Evolutionary conservation across 2,888 invertebrate species (phyloP).

Genomic region (Hyposoter dolosus): DNA sequence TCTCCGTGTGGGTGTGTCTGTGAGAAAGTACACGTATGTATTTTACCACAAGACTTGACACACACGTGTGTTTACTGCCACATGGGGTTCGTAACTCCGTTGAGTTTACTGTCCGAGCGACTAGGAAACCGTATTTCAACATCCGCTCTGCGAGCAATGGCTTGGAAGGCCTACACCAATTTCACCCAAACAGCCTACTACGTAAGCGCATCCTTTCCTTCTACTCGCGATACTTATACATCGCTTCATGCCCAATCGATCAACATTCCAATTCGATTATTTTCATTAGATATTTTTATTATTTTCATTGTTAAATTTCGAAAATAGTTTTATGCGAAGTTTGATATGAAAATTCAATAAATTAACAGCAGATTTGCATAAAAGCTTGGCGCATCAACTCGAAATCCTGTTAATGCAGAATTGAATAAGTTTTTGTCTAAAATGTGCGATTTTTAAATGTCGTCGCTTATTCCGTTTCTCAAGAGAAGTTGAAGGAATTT

Average conservation of each 20-base stretch:
- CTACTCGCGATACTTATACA: conserved; percentile 9
- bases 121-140: conserved; percentile 70
- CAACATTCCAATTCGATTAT: neutral
- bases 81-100: conserved; percentile 63
- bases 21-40: conserved; percentile 9
- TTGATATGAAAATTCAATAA: neutral
- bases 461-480: no score
- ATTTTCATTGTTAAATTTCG: neutral
- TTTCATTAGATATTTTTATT: neutral
- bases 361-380: no score
- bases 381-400: neutral
- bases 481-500: neutral
- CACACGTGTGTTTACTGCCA: conserved; percentile 66
- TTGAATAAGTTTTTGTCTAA: neutral
- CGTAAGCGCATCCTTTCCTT: conserved; percentile 34
- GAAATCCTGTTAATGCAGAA: neutral
- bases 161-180: conserved; percentile 67
- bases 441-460: no score
- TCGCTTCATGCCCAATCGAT: conserved; percentile 15
- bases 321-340: neutral
- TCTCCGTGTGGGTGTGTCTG: neutral
- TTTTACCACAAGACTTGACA: conserved; percentile 11
- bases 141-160: conserved; percentile 69
- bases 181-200: conserved; percentile 46
- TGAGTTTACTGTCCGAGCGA: conserved; percentile 69